Base-by-base conservation (phyloP, 2,888 invertebrate genomes). In the Metalampra italica region DNA sequence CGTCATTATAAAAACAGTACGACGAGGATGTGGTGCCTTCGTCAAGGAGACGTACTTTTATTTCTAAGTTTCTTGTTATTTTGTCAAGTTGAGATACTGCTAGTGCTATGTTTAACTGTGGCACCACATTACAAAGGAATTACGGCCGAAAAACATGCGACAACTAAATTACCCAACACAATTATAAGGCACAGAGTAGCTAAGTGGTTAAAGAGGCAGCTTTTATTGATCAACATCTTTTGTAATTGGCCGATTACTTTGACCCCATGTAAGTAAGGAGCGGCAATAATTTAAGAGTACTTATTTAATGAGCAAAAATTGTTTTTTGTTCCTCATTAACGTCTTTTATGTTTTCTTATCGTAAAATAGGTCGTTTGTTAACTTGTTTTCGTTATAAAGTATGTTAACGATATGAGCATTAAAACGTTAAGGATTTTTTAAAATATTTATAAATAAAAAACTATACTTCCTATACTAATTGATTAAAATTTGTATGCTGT, bases 141-240 rank as follows among this genome's bases (percentile, higher is more conserved):
- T 66, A 71, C 54, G 62, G 51, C 54, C 59, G 52, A 61, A 64
- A 67, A 65, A 70, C 74, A 74, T 61, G 74, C 74, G 71, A 75
- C 72, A 64, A 54, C 62, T 58, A 70, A 76, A 76, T 74, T 71
- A 69, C 66, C 49, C 50, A 42, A 46, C 59, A 63, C 67, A 70
- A 68, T 72, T 72, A 70, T 56, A 62, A 55, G 58, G 54, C 62
- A 52, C 53, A 66, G 59, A 58, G 56, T 57, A 56, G 51, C 53
- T 67, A 72, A 69, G 67, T 71, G 72, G 66, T 56, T 69, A 72
- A 67, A 63, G 60, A 72, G 66, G 53, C 54, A 45, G 51, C 54
- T 51, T 53, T 56, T 22, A 22, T 22, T 22, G 22, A 22, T 3
- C 22, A 22, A 22, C 22, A 5, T 22, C 2, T 22, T 34, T 7